phyloP scores from a whole-genome alignment of 2,113 vertebrate species.

The Poecile atricapillus region DNA sequence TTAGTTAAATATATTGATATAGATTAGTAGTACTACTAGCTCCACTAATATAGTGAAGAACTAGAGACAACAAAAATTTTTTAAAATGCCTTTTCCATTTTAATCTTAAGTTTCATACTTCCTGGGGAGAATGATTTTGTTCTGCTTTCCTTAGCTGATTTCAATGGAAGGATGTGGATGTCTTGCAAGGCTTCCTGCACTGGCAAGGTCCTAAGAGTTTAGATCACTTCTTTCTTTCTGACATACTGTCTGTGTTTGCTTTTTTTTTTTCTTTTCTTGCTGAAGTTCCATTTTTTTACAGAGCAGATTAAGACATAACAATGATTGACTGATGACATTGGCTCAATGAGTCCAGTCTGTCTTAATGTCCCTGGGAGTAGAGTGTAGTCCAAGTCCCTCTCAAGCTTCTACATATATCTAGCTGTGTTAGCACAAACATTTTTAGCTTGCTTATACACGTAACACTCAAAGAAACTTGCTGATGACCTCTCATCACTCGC shows the following conservation, averaged over 20 bases:
- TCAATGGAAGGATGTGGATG: not conserved
- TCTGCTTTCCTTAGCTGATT: not conserved
- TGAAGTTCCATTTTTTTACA: not conserved
- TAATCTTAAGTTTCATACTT: not conserved
- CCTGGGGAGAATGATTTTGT: not conserved
- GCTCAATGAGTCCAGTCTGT: not conserved
- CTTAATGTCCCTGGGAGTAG: not conserved
- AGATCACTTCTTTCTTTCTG: not conserved
- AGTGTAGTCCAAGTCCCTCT: not conserved
- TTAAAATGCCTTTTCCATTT: not conserved
- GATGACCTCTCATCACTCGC: not conserved
- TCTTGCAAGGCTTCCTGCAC: not conserved
- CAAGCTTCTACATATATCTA: not conserved
- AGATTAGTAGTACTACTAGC: not conserved
- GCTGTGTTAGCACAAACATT: not conserved
- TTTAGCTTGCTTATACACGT: not conserved
- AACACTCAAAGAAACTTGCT: not conserved
- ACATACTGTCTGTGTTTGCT: not conserved
- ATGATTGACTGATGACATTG: too few species aligned
- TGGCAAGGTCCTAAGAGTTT: not conserved
- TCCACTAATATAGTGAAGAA: not conserved
- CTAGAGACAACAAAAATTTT: not conserved
- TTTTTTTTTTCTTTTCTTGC: not conserved
- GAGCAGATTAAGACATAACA: rapidly evolving
- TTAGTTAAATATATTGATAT: not conserved